Conservation (phyloP, 1,140 invertebrate species). For the Drosophila sproati region DNA sequence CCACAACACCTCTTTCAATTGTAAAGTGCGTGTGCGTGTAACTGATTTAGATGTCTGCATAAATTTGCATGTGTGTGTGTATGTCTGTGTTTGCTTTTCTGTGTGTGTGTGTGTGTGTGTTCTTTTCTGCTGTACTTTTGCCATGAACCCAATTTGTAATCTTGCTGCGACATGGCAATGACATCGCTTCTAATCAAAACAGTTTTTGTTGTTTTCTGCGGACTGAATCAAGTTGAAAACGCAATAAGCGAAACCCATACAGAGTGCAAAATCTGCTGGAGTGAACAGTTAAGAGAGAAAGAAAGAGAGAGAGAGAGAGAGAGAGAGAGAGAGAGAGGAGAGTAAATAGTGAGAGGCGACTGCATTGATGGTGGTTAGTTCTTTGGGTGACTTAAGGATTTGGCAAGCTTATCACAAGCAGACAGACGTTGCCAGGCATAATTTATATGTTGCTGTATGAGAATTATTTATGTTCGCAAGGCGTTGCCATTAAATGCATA, state of each 20-base stretch:
- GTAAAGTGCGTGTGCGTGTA: constrained; percentile 54
- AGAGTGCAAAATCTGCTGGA: constrained; percentile 31
- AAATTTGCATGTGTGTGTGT: not conserved
- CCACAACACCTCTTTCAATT: constrained; percentile 20
- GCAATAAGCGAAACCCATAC: constrained; percentile 22
- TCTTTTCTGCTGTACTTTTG: constrained; percentile 34
- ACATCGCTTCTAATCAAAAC: constrained; percentile 32
- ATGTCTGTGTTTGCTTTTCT: constrained; percentile 1
- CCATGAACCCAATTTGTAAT: constrained; percentile 70
- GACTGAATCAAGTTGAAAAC: constrained; percentile 28
- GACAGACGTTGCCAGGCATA: constrained; percentile 20
- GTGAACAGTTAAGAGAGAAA: not conserved
- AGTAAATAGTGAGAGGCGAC: not conserved
- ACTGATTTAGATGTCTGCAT: constrained; percentile 38
- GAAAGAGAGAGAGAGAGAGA: too few relatives aligned
- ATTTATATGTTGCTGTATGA: constrained; percentile 16
- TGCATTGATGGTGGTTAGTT: constrained; percentile 39
- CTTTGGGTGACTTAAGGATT: constrained; percentile 38
- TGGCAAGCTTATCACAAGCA: constrained; percentile 52
- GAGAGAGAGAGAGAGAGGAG: not conserved
- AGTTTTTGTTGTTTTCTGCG: constrained; percentile 9
- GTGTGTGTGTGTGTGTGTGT: constrained; percentile 6
- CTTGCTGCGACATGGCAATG: constrained; percentile 31
- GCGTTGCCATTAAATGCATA: constrained; percentile 35
- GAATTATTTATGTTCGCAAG: not conserved